Conservation (phyloP, 2,888 invertebrate species). For the Empis stercorea region DNA sequence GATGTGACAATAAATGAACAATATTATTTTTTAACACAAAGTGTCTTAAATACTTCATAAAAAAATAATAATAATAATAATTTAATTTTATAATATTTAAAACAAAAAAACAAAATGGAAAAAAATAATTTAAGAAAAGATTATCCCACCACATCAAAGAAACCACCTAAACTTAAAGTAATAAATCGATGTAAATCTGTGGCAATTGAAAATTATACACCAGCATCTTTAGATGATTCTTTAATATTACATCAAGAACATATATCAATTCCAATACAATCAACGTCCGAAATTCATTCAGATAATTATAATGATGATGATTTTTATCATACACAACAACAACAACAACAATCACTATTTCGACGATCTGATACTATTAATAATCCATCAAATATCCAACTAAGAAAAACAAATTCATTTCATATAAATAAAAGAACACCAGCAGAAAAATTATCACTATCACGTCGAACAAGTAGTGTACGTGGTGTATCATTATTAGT, state of each 20-base stretch:
- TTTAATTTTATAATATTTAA: no score
- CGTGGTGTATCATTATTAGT: conserved; percentile 30
- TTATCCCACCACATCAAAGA: conserved; percentile 18
- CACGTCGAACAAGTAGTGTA: conserved; percentile 33
- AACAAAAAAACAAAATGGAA: background rate
- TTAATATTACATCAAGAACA: conserved; percentile 31
- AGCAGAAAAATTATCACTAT: conserved; percentile 16
- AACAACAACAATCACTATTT: conserved; percentile 31
- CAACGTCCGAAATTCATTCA: conserved; percentile 22
- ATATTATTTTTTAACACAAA: no score
- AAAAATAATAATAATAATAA: no score
- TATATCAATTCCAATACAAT: conserved; percentile 22
- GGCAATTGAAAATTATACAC: conserved; percentile 36
- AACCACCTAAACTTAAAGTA: conserved; percentile 36
- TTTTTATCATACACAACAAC: conserved; percentile 25
- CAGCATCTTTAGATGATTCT: conserved; percentile 22
- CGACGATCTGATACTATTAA: conserved; percentile 37
- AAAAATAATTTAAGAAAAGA: background rate
- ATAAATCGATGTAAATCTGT: conserved; percentile 36
- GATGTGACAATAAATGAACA: no score
- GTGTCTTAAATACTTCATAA: no score
- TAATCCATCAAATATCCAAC: conserved; percentile 35
- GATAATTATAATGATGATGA: no score
- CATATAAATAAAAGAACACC: conserved; percentile 32
- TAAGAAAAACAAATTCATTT: conserved; percentile 37